These are phyloP conservation scores for Dryocosmus kuriphilus DNA, from an alignment of 2,888 invertebrate genomes.

Conservation along the genomic window DNA sequence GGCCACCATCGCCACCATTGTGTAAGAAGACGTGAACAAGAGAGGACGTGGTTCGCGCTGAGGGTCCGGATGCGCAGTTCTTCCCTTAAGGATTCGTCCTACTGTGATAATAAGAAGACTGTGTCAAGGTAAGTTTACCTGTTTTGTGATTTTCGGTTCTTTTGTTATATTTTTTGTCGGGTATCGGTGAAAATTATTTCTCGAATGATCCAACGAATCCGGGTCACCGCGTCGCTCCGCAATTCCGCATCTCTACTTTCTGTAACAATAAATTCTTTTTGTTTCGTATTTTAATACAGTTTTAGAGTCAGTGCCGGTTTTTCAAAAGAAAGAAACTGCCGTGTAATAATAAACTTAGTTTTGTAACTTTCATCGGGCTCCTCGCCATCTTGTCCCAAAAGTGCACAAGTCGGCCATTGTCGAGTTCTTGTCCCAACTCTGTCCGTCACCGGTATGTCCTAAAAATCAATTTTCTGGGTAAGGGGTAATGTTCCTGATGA, in stretches of 20 bases:
- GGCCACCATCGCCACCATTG: constrained; percentile 74
- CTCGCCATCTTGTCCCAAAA: constrained; percentile 75
- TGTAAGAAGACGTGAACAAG: constrained; percentile 73
- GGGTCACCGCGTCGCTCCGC: constrained; percentile 45
- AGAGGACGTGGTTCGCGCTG: constrained; percentile 73
- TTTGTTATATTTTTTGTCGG: background rate
- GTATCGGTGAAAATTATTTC: background rate
- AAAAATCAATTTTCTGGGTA: background rate
- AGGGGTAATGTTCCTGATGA: too few relatives aligned
- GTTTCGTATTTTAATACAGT: background rate
- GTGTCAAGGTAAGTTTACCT: constrained; percentile 75
- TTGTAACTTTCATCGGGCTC: constrained; percentile 61
- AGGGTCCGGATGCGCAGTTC: constrained; percentile 74
- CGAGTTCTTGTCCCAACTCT: constrained; percentile 59
- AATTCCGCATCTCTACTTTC: background rate
- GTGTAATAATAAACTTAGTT: too few relatives aligned
- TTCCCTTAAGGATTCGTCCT: constrained; percentile 71
- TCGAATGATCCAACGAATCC: constrained; percentile 42
- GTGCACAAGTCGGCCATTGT: constrained; percentile 74
- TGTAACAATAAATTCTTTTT: constrained; percentile 38
- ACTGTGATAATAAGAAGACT: constrained; percentile 76
- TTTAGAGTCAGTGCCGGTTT: background rate
- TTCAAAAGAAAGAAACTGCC: too few relatives aligned
- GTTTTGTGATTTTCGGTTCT: background rate
- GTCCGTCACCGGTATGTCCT: constrained; percentile 55